Evolutionary conservation across 2,888 invertebrate genomes (phyloP).

Genomic region (Nasonovia ribisnigri): DNA sequence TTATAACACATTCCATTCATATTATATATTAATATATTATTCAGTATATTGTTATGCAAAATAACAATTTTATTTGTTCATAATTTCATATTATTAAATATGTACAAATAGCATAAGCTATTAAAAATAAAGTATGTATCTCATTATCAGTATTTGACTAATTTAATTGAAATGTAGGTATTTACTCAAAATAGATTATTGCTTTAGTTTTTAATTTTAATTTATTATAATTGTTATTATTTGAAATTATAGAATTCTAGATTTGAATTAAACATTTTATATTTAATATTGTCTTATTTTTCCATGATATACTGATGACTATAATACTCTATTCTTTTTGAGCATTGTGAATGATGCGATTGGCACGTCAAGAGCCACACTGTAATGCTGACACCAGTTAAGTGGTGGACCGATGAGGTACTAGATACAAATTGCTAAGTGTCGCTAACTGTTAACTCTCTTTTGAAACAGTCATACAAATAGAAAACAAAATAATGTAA

Average conservation of each 20-base stretch:
- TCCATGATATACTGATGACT: not conserved
- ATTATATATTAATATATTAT: too few relatives aligned
- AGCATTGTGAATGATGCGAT: not conserved
- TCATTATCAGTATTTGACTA: constrained; percentile 23
- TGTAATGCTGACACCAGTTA: not conserved
- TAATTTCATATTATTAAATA: not conserved
- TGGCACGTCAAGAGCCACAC: not conserved
- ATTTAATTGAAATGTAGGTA: constrained; percentile 20
- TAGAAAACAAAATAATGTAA: not conserved
- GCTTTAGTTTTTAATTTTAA: constrained; percentile 26
- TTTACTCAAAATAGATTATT: constrained; percentile 15
- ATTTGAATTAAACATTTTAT: not conserved
- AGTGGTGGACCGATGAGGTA: not conserved
- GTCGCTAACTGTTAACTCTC: not conserved
- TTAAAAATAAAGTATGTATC: constrained; percentile 19
- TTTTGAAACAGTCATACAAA: not conserved
- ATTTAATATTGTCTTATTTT: not conserved
- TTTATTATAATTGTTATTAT: not conserved
- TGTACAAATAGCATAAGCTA: not conserved
- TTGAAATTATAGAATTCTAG: not conserved
- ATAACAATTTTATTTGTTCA: not conserved
- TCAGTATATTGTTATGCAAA: not conserved
- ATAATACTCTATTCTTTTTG: not conserved
- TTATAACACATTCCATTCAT: constrained; percentile 32
- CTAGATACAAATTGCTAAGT: not conserved